Conservation (phyloP, 2,888 invertebrate species). For the Andrena bicolor region DNA sequence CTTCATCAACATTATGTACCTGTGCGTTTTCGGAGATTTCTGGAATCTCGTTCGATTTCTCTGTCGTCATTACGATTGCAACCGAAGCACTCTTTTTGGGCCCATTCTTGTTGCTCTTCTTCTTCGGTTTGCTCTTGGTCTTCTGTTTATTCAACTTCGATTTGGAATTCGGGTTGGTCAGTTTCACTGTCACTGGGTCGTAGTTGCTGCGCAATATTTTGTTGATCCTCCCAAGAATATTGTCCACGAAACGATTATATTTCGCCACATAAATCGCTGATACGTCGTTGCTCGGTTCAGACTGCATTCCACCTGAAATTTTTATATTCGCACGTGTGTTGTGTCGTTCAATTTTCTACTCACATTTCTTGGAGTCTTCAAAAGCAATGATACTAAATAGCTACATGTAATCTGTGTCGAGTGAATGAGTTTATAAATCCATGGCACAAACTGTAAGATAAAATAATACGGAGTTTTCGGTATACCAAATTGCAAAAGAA, state of each 20-base stretch:
- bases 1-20: slow-evolving; percentile 23
- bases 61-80: neutral
- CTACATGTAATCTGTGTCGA: too few relatives aligned
- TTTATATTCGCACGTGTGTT: neutral
- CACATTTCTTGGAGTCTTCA: too few relatives aligned
- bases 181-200: slow-evolving; percentile 93
- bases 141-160: slow-evolving; percentile 86
- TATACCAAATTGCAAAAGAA: too few relatives aligned
- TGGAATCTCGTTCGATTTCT: slow-evolving; percentile 28
- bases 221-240: slow-evolving; percentile 93
- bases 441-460: too few relatives aligned
- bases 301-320: slow-evolving; percentile 85
- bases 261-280: slow-evolving; percentile 92
- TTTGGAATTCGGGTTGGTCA: slow-evolving; percentile 87
- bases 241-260: slow-evolving; percentile 95
- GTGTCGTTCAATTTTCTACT: too few relatives aligned
- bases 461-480: too few relatives aligned
- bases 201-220: slow-evolving; percentile 92
- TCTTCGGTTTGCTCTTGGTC: slow-evolving; percentile 77
- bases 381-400: neutral
- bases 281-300: slow-evolving; percentile 82
- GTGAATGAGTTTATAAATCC: too few relatives aligned
- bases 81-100: slow-evolving; percentile 69
- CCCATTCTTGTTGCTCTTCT: slow-evolving; percentile 77
- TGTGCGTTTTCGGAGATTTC: slow-evolving; percentile 25